Conservation (phyloP, 2,888 invertebrate genomes). For the Sicus ferrugineus region DNA sequence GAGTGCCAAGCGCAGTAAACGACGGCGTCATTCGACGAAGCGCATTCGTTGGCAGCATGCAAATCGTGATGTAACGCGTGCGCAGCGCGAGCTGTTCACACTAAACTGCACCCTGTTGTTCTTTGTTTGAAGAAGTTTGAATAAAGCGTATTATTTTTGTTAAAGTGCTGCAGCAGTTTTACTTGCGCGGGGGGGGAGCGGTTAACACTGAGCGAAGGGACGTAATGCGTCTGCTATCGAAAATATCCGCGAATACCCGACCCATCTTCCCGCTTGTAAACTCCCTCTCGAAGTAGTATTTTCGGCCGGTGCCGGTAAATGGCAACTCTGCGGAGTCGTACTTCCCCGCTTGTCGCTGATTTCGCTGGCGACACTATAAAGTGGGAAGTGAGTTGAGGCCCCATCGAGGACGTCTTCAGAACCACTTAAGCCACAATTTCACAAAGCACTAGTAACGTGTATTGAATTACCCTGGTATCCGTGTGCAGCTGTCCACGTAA, state of each 20-base stretch:
- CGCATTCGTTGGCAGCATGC: neutral
- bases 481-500: constrained; percentile 83
- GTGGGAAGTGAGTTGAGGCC: too few relatives aligned
- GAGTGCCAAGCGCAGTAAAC: neutral
- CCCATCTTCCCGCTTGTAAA: too few relatives aligned
- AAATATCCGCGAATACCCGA: too few relatives aligned
- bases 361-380: too few relatives aligned
- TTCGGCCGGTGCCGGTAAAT: neutral
- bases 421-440: too few relatives aligned
- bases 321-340: neutral
- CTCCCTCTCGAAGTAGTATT: too few relatives aligned
- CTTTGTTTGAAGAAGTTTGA: constrained; percentile 44
- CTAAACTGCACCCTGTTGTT: constrained; percentile 27
- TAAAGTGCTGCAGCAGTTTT: constrained; percentile 37
- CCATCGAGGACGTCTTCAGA: too few relatives aligned
- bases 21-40: neutral
- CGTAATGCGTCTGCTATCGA: too few relatives aligned
- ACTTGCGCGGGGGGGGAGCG: too few relatives aligned
- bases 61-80: neutral
- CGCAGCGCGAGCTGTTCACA: neutral
- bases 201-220: too few relatives aligned
- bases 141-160: constrained; percentile 57
- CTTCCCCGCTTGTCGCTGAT: too few relatives aligned
- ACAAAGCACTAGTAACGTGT: neutral
- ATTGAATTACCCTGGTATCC: constrained; percentile 84